Conservation (phyloP, 53 echinoderm and acorn worm genomes). For the Patiria pectinifera region DNA sequence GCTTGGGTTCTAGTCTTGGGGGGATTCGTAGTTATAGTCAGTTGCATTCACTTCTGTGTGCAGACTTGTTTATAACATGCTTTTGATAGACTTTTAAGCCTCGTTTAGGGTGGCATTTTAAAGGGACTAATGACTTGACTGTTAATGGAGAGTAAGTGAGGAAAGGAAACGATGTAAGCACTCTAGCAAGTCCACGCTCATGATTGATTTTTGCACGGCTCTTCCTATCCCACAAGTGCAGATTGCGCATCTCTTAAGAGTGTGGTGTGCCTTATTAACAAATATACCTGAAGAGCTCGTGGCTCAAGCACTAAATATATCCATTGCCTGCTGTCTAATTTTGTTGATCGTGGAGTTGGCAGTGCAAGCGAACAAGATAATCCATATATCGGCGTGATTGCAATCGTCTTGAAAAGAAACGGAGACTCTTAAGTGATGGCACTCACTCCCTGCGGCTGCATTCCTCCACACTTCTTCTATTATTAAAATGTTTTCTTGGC, state of each 20-base stretch:
- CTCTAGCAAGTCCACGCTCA: not conserved
- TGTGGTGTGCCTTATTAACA: slow-evolving; percentile 50
- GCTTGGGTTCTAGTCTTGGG: too few species aligned
- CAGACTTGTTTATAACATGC: too few species aligned
- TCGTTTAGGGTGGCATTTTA: not conserved
- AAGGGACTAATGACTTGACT: not conserved
- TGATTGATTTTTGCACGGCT: not conserved
- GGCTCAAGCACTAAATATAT: slow-evolving; percentile 52
- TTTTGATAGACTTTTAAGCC: too few species aligned
- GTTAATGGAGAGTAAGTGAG: not conserved
- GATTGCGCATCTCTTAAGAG: slow-evolving; percentile 1
- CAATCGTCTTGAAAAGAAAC: slow-evolving; percentile 54
- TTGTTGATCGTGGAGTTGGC: slow-evolving; percentile 52
- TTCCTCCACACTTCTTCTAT: slow-evolving; percentile 60
- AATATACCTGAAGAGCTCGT: slow-evolving; percentile 36
- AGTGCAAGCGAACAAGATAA: slow-evolving; percentile 36
- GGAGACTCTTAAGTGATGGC: slow-evolving; percentile 56
- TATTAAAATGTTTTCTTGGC: slow-evolving; percentile 61
- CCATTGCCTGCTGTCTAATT: slow-evolving; percentile 55
- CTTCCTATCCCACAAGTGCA: not conserved
- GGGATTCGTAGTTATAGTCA: too few species aligned
- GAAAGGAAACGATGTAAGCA: not conserved
- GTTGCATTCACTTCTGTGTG: too few species aligned
- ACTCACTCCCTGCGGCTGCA: slow-evolving; percentile 49
- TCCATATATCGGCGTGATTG: slow-evolving; percentile 60